Evolutionary conservation across 1,140 invertebrate species (phyloP), one percentile per base, ranked within the genome.

Genomic region (Drosophila lacteicornis): DNA sequence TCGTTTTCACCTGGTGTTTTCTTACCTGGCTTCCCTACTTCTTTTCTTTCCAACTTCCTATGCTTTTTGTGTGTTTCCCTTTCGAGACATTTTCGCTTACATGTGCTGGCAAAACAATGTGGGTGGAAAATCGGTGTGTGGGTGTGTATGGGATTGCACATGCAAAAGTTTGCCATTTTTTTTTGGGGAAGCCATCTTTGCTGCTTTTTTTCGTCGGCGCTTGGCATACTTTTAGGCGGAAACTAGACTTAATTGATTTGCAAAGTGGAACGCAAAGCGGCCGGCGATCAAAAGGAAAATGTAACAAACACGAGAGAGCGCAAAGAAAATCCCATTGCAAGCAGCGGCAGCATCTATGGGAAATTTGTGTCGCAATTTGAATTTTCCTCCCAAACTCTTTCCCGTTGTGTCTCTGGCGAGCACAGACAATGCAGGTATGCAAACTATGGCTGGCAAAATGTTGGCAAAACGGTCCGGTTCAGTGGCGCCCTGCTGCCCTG

Each of bases 181-280:
- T 63, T 78, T 49, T 59, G n/a, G 33, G 22, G 49, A 9, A 1
- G 22, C 27, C 7, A 46, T 8, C 27, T 25, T 66, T 33, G 11
- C 11, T 1, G 7, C 27, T 62, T 40, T 42, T 43, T 45, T 68
- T 45, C 13, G 17, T 9, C 19, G 62, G 19, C 17, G 45, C 12
- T 53, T 70, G 55, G 80, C 75, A 76, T 77, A 82, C 70, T 83
- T 77, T 79, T 77, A 66, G 75, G 70, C 83, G 76, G 79, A 86
- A 87, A 68, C 70, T 75, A 66, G 75, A 87, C 83, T 87, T 86
- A 86, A 86, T 86, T 86, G 83, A 86, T 86, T 86, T 87, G 83
- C 83, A 82, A 85, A 85, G 79, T 79, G 82, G 75, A 82, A 63
- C 77, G 73, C 46, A 75, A 65, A 75, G 51, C 30, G 65, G 43